Conservation (phyloP, 2,888 invertebrate species). For the Sicus ferrugineus region DNA sequence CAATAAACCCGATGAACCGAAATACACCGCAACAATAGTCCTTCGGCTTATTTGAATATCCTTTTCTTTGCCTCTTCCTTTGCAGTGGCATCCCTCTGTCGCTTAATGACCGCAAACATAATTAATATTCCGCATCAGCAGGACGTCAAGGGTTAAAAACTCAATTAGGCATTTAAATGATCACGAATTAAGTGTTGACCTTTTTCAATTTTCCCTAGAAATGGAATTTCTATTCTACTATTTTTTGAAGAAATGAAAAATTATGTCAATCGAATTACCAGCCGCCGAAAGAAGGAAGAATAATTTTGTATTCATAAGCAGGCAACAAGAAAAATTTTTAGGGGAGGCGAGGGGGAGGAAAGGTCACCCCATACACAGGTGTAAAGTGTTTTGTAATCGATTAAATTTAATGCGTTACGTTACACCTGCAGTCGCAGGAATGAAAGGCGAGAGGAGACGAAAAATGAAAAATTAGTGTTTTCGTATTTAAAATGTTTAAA, state of each 20-base stretch:
- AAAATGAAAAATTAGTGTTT: background rate
- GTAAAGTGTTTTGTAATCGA: constrained; percentile 18
- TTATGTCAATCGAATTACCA: background rate
- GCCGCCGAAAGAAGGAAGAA: background rate
- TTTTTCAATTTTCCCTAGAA: constrained; percentile 8
- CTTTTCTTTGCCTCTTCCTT: too few relatives aligned
- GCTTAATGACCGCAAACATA: constrained; percentile 36
- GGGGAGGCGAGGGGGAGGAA: background rate
- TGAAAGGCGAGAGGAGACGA: constrained; percentile 4
- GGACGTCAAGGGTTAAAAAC: constrained; percentile 55
- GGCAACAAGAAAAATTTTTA: background rate
- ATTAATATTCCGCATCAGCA: constrained; percentile 52
- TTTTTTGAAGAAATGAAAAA: constrained; percentile 1
- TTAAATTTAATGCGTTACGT: constrained; percentile 28
- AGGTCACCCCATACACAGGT: background rate
- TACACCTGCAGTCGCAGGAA: constrained; percentile 21
- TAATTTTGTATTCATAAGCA: constrained; percentile 8
- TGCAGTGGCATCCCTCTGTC: background rate
- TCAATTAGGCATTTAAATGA: constrained; percentile 46
- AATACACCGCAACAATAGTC: too few relatives aligned
- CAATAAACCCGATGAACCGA: too few relatives aligned
- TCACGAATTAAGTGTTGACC: constrained; percentile 13
- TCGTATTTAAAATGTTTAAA: too few relatives aligned
- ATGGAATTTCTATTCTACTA: too few relatives aligned
- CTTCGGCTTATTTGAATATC: too few relatives aligned